phyloP scores from a whole-genome alignment of 2,888 invertebrate genomes.

The Helobdella robusta region DNA sequence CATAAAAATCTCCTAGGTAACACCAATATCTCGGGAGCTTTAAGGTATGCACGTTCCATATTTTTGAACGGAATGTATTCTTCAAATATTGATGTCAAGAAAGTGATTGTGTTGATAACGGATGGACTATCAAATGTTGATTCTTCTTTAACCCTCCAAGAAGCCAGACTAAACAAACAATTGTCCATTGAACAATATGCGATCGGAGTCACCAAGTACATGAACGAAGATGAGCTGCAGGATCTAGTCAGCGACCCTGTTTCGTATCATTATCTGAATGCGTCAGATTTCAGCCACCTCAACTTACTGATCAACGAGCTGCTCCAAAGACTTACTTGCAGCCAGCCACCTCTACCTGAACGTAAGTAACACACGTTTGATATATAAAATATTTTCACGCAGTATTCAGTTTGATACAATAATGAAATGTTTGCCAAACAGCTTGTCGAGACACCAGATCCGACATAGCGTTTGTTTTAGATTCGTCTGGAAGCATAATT shows the following conservation, averaged over 20 bases:
- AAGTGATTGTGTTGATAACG: slow-evolving; percentile 20
- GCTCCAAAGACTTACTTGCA: slow-evolving; percentile 19
- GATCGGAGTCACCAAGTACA: slow-evolving; percentile 14
- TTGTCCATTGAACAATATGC: slow-evolving; percentile 1
- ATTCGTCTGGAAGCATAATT: slow-evolving; percentile 27
- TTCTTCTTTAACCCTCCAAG: slow-evolving; percentile 19
- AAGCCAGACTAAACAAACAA: slow-evolving; percentile 24
- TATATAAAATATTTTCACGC: too few relatives aligned
- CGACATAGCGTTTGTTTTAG: slow-evolving; percentile 25
- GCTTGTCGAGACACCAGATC: slow-evolving; percentile 22
- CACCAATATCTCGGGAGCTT: slow-evolving; percentile 27
- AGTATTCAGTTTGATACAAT: too few relatives aligned
- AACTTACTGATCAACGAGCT: slow-evolving; percentile 15
- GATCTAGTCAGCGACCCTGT: slow-evolving; percentile 22
- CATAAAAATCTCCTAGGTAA: too few relatives aligned
- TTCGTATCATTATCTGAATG: slow-evolving; percentile 17
- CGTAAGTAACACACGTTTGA: too few relatives aligned
- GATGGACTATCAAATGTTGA: slow-evolving; percentile 29
- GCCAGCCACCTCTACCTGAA: slow-evolving; percentile 12
- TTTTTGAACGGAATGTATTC: background rate
- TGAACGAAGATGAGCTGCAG: slow-evolving; percentile 19
- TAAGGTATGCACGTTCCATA: slow-evolving; percentile 13
- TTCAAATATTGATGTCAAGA: background rate
- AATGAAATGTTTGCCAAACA: too few relatives aligned
- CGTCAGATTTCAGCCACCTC: slow-evolving; percentile 17